Base-by-base conservation (phyloP, 2,113 vertebrate species). In the Ursus arctos region DNA sequence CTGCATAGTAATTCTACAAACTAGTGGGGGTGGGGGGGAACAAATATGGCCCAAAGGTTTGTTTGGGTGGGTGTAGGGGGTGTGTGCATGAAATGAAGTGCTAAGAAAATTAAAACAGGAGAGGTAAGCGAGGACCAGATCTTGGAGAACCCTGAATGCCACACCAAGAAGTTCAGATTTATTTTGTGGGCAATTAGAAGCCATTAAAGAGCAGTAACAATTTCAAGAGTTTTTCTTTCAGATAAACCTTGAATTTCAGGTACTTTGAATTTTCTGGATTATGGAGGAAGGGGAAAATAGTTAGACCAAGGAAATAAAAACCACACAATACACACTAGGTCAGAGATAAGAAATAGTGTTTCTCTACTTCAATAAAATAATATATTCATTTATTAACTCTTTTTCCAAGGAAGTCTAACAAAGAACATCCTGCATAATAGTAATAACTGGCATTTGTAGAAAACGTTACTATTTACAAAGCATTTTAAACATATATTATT, bases 401-500 rank as follows among this genome's bases (percentile, higher is more conserved):
- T 74, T 88, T 76, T 19, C 49, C 36, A 96, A 95, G 22, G 33
- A 72, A 88, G 53, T 74, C 7, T 89, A 40, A 71, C 22, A 92
- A 40, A 63, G 21, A 71, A 76, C 24, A 88, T 63, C 2, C 53
- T 80, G n/a, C 7, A 77, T 69, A 47, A 47, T 55, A 83, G 81
- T 87, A 95, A 21, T 63, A 69, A 69, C 2, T 65, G 51, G 51
- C 47, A 94, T 76, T 55, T 87, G 24, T 81, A 91, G 69, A 85
- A 63, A 86, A 31, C n/a, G 28, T 95, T 82, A 77, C 49, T 83
- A 26, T 84, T 95, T 92, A 88, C 49, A 74, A 79, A 93, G 90
- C 31, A 80, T 89, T 95, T 94, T 93, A 59, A 93, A 90, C 7
- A 84, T 9, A 36, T 7, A 67, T 19, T 59, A 26, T 22, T 63